Evolutionary conservation across 2,113 vertebrate genomes (phyloP).

Genomic region (Melanostigma gelatinosum): DNA sequence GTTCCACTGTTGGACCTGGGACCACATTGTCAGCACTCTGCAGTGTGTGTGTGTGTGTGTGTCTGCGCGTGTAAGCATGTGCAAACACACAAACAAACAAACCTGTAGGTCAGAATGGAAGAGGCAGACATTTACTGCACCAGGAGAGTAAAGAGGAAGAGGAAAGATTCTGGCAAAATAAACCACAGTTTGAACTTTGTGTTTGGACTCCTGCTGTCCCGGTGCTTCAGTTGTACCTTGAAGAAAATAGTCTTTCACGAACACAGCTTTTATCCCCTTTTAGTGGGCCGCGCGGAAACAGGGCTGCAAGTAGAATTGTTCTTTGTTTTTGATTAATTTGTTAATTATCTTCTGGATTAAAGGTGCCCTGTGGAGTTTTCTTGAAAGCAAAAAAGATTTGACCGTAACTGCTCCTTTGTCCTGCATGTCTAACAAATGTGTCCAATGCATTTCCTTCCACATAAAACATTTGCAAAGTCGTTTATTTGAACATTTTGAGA

Average conservation of each 20-base stretch:
- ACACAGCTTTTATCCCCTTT: constrained; percentile 6
- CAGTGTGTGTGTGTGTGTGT: not conserved
- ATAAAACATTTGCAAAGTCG: not conserved
- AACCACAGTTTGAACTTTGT: constrained; percentile 31
- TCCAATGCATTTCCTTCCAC: not conserved
- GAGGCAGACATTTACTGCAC: constrained; percentile 5
- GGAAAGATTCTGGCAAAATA: constrained; percentile 4
- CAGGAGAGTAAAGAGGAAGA: not conserved
- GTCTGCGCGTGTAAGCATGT: not conserved
- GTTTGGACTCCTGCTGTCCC: constrained; percentile 28
- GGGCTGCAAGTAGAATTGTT: not conserved
- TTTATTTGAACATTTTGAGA: not conserved
- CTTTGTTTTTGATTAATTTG: not conserved
- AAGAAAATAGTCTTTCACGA: not conserved
- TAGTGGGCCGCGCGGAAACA: not conserved
- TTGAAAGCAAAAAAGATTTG: not conserved
- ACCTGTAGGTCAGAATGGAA: constrained; percentile 2
- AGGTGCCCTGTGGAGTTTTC: not conserved
- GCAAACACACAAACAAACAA: constrained; percentile 26
- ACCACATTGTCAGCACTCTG: constrained; percentile 57
- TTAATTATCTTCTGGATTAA: not conserved
- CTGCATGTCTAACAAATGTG: not conserved
- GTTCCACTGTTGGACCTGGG: constrained; percentile 53
- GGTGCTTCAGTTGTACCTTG: constrained; percentile 5
- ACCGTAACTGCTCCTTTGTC: not conserved